phyloP scores from a whole-genome alignment of 1,140 invertebrate species.

The Druon quercuslanigerum region DNA sequence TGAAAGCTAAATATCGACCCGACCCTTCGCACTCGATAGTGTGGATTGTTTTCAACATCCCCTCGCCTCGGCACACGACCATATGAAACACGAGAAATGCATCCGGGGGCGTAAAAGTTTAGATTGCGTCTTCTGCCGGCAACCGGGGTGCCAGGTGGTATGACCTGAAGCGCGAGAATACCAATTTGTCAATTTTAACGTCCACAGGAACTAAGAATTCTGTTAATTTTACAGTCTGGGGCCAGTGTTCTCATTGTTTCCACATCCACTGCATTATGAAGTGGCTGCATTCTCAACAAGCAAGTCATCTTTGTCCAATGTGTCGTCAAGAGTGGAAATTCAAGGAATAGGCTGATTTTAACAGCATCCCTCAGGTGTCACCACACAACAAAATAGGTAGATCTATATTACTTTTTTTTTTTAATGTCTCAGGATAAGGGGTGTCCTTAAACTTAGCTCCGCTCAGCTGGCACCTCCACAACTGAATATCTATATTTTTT shows the following conservation, averaged over 20 bases:
- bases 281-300: slow-evolving; percentile 97
- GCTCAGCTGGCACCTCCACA: no score
- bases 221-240: slow-evolving; percentile 87
- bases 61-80: slow-evolving; percentile 33
- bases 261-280: slow-evolving; percentile 99
- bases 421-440: background rate
- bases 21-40: slow-evolving; percentile 49
- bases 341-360: slow-evolving; percentile 81
- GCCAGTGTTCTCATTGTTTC: slow-evolving; percentile 98
- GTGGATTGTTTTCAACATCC: slow-evolving; percentile 50
- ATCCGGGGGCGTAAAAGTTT: background rate
- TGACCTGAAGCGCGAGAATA: slow-evolving; percentile 15
- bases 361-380: slow-evolving; percentile 65
- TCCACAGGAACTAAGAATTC: slow-evolving; percentile 31
- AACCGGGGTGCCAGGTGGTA: slow-evolving; percentile 36
- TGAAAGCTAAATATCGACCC: slow-evolving; percentile 60
- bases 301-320: slow-evolving; percentile 98
- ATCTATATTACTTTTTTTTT: slow-evolving; percentile 74
- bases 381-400: slow-evolving; percentile 44
- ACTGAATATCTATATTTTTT: no score
- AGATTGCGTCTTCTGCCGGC: slow-evolving; percentile 25
- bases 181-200: background rate
- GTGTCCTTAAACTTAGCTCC: no score
- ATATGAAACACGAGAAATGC: background rate
- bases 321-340: slow-evolving; percentile 99